Evolutionary conservation across 1,140 invertebrate genomes (phyloP).

Genomic region (Calosoma granatense): DNA sequence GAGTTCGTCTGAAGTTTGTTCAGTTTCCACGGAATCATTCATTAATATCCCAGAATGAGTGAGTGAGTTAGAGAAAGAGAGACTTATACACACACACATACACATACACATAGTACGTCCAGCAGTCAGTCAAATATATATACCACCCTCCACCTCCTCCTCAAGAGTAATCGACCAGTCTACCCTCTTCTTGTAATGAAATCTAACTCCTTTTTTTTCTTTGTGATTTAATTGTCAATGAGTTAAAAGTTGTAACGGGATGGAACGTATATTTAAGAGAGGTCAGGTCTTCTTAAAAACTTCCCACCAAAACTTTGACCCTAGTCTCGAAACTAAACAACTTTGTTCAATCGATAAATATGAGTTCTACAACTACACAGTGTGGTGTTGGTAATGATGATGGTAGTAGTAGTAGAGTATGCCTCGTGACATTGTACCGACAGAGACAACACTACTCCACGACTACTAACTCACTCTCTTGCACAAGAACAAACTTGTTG

Average conservation of each 20-base stretch:
- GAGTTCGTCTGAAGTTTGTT: not conserved
- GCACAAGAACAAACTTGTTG: not conserved
- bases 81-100: no score
- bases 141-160: no score
- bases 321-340: not conserved
- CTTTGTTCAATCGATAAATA: not conserved
- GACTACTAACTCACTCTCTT: not conserved
- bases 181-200: no score
- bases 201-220: no score
- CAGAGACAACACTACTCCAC: not conserved
- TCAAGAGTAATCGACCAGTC: no score
- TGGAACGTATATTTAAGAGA: not conserved
- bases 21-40: not conserved
- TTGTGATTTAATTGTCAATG: no score
- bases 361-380: not conserved
- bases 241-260: not conserved
- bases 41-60: conserved; percentile 8
- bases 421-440: not conserved
- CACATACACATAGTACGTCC: no score
- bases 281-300: not conserved
- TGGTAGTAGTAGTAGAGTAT: no score
- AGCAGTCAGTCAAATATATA: no score
- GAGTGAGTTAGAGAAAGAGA: not conserved
- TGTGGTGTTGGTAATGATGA: no score
- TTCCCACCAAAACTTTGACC: not conserved